Evolutionary conservation across 2,113 vertebrate genomes (phyloP).

Genomic region (Ceratotherium simum): DNA sequence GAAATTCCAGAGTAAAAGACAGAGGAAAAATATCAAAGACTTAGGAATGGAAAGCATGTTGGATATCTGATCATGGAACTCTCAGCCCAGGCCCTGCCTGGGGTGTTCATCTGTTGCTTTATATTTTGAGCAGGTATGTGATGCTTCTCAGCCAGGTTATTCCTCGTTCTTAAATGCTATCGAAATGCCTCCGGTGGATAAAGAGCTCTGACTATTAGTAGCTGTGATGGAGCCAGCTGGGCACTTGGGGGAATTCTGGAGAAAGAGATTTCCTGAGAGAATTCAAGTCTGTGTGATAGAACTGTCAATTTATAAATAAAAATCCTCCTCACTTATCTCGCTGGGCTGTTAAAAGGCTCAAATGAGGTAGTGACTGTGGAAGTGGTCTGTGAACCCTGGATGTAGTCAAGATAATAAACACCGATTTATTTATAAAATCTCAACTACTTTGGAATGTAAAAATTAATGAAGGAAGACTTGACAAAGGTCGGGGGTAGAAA

Average conservation of each 20-base stretch:
- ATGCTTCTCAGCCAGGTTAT: background rate
- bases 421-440: conserved; percentile 25
- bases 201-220: background rate
- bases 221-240: background rate
- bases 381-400: background rate
- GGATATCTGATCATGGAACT: background rate
- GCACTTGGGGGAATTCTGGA: background rate
- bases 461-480: conserved; percentile 43
- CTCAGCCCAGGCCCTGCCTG: background rate
- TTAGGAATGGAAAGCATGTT: conserved; percentile 35
- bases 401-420: background rate
- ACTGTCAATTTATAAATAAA: background rate
- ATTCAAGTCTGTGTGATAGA: background rate
- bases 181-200: background rate
- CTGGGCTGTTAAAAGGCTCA: background rate
- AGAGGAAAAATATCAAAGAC: background rate
- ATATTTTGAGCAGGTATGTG: background rate
- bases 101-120: background rate
- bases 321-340: background rate
- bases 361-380: background rate
- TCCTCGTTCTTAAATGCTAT: background rate
- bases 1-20: conserved; percentile 24
- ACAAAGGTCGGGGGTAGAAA: background rate
- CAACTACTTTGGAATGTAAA: background rate
- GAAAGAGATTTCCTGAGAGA: conserved; percentile 13